phyloP scores from a whole-genome alignment of 2,888 invertebrate species.

The Agapostemon virescens region DNA sequence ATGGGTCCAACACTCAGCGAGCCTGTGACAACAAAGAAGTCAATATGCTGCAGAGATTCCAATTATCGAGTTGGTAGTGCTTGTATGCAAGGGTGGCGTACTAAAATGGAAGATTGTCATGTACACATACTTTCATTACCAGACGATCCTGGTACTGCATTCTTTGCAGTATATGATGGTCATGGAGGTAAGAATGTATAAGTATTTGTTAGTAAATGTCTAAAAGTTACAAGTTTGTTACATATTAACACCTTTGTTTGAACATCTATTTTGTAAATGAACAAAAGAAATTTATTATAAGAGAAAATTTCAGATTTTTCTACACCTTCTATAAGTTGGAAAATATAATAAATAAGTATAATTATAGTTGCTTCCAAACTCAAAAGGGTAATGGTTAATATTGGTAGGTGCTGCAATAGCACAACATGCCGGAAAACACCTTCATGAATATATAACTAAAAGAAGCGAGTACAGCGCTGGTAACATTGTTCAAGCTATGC shows the following conservation, averaged over 20 bases:
- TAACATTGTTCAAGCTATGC: constrained; percentile 91
- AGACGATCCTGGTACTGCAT: constrained; percentile 95
- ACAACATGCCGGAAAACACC: constrained; percentile 95
- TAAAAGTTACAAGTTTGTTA: constrained; percentile 8
- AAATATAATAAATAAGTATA: constrained; percentile 26
- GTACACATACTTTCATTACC: constrained; percentile 96
- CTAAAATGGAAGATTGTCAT: constrained; percentile 99
- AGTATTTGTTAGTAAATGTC: too few relatives aligned
- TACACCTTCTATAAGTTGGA: constrained; percentile 15
- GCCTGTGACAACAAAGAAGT: constrained; percentile 95
- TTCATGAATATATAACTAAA: constrained; percentile 94
- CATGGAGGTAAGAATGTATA: constrained; percentile 86
- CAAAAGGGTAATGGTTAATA: constrained; percentile 63
- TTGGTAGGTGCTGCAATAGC: constrained; percentile 91
- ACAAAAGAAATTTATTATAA: constrained; percentile 4
- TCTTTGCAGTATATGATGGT: constrained; percentile 98
- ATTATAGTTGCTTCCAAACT: constrained; percentile 9
- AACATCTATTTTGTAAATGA: not conserved
- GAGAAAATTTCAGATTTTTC: constrained; percentile 29
- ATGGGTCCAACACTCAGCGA: constrained; percentile 99
- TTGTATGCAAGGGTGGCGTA: constrained; percentile 99
- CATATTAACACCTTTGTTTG: not conserved
- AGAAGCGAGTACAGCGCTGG: constrained; percentile 92
- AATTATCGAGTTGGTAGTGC: constrained; percentile 93
- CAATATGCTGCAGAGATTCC: constrained; percentile 89